Evolutionary conservation across 1,140 invertebrate species (phyloP).

Genomic region (Stenopsyche tienmushanensis): DNA sequence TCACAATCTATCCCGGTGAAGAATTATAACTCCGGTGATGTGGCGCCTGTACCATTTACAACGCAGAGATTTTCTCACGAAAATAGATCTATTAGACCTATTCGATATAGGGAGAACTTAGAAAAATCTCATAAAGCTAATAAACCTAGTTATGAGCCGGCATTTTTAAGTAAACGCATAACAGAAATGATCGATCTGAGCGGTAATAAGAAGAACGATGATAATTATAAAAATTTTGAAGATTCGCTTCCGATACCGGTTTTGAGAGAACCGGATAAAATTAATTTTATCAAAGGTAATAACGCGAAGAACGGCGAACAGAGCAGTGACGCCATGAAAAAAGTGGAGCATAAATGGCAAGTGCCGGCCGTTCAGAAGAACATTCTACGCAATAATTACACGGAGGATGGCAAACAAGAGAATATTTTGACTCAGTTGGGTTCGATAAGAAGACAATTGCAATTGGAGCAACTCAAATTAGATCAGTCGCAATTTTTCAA

Average conservation of each 20-base stretch:
- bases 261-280: slow-evolving; percentile 53
- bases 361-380: slow-evolving; percentile 59
- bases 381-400: slow-evolving; percentile 53
- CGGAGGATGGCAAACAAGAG: slow-evolving; percentile 52
- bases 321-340: slow-evolving; percentile 52
- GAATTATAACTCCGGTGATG: slow-evolving; percentile 28
- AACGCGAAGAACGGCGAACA: slow-evolving; percentile 25
- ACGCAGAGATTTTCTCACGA: slow-evolving; percentile 21
- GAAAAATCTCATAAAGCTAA: slow-evolving; percentile 28
- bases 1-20: slow-evolving; percentile 40
- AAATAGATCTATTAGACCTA: background rate
- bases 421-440: slow-evolving; percentile 60
- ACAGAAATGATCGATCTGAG: slow-evolving; percentile 38
- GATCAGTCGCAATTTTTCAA: slow-evolving; percentile 45
- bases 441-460: slow-evolving; percentile 59
- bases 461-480: slow-evolving; percentile 58
- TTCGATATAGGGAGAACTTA: background rate
- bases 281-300: slow-evolving; percentile 38
- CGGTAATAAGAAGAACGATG: slow-evolving; percentile 22
- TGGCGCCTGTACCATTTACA: background rate
- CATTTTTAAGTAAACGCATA: slow-evolving; percentile 40
- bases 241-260: slow-evolving; percentile 56
- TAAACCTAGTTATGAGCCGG: slow-evolving; percentile 38
- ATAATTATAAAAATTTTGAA: slow-evolving; percentile 43
- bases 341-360: slow-evolving; percentile 56